Conservation (phyloP, 2,797 vertebrate genomes). For the Cirrhinus mrigala region DNA sequence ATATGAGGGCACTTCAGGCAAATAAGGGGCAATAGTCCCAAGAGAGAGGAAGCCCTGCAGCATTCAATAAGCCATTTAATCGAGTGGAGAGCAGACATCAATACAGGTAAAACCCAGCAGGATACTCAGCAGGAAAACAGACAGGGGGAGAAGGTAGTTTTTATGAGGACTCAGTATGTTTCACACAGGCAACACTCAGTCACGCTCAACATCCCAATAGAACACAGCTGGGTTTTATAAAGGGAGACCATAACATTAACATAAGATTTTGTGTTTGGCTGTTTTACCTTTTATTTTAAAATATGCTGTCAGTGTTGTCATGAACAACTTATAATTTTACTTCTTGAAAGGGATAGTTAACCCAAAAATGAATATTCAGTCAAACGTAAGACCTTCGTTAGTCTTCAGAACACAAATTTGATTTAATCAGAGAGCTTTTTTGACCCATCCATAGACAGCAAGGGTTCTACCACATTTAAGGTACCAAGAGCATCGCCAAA, state of each 20-base stretch:
- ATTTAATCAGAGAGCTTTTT: no score
- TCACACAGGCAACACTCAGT: slow-evolving; percentile 15
- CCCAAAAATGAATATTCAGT: no score
- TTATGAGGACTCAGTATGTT: slow-evolving; percentile 6
- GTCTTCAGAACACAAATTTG: no score
- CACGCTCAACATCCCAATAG: slow-evolving; percentile 3
- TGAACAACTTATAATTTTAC: neutral
- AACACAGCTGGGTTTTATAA: slow-evolving; percentile 9
- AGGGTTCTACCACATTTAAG: no score
- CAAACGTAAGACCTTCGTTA: no score
- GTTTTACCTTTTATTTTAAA: neutral
- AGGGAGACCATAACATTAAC: slow-evolving; percentile 11
- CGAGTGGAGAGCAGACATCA: slow-evolving; percentile 47
- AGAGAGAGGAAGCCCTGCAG: slow-evolving; percentile 40
- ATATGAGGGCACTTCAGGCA: slow-evolving; percentile 15
- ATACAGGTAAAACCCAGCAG: slow-evolving; percentile 29
- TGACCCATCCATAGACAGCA: no score
- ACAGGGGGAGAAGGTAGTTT: neutral
- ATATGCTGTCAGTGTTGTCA: neutral
- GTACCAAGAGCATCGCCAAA: no score
- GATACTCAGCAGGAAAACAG: slow-evolving; percentile 30
- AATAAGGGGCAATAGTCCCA: slow-evolving; percentile 25
- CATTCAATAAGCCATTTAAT: slow-evolving; percentile 54
- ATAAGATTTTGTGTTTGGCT: neutral
- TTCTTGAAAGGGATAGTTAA: neutral